A percentile compares a stretch with the other conserved stretches of the same genome.
Conservation (phyloP, 2,888 invertebrate species). For the Habroteleia sp. region DNA sequence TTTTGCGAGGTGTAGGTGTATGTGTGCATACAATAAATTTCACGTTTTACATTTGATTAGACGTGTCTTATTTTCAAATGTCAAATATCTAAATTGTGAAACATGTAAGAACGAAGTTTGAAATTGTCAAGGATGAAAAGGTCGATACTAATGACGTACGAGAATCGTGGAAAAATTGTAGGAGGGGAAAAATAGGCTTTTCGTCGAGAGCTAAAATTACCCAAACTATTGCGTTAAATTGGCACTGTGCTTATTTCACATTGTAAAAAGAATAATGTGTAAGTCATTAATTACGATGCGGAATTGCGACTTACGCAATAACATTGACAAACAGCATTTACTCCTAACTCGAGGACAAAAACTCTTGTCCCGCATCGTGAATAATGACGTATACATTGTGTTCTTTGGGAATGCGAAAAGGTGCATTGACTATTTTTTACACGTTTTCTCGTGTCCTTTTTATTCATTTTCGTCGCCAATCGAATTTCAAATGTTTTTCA, state of each 20-base stretch:
- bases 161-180: constrained; percentile 21
- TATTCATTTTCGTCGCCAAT: constrained; percentile 21
- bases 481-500: constrained; percentile 16
- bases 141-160: constrained; percentile 35
- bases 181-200: constrained; percentile 27
- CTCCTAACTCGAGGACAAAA: constrained; percentile 61
- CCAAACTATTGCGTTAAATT: constrained; percentile 52
- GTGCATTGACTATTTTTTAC: constrained; percentile 57
- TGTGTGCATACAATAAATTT: background rate
- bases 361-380: constrained; percentile 60
- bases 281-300: constrained; percentile 61
- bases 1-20: too few relatives aligned
- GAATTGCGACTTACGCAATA: constrained; percentile 55
- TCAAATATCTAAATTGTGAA: constrained; percentile 27
- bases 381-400: constrained; percentile 62
- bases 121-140: constrained; percentile 35
- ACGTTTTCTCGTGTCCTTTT: constrained; percentile 23
- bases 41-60: constrained; percentile 4
- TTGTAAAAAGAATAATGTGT: constrained; percentile 58
- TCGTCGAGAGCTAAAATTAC: constrained; percentile 36
- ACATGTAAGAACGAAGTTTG: constrained; percentile 8
- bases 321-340: constrained; percentile 61
- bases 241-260: constrained; percentile 52
- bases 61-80: constrained; percentile 19
- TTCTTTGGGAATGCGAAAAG: constrained; percentile 59